Percentiles rank a stretch among this genome's conserved stretches.
Conservation (phyloP, 2,888 invertebrate genomes). For the Drosophila austrosaltans region DNA sequence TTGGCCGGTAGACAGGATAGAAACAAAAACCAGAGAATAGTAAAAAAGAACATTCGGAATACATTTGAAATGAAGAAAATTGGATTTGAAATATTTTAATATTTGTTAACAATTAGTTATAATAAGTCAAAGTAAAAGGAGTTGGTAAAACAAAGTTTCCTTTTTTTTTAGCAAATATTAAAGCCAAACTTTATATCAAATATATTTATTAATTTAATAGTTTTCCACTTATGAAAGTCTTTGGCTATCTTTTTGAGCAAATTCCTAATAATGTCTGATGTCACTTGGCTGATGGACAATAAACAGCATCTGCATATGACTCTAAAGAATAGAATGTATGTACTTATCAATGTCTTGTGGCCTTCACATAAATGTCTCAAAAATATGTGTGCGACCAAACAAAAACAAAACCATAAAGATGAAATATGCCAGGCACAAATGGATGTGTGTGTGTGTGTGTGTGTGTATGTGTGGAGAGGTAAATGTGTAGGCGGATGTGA, state of each 20-base stretch:
- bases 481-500: neutral
- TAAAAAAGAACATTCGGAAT: neutral
- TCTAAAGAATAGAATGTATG: slow-evolving; percentile 11
- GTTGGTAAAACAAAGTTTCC: neutral
- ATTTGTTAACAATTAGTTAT: neutral
- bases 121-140: neutral
- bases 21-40: slow-evolving; percentile 14
- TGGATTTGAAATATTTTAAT: neutral
- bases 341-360: slow-evolving; percentile 32
- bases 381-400: slow-evolving; percentile 36
- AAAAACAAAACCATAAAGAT: slow-evolving; percentile 47
- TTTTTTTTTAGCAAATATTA: too few species aligned
- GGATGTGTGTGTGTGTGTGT: neutral
- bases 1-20: slow-evolving; percentile 24
- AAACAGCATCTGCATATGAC: slow-evolving; percentile 39
- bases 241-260: neutral
- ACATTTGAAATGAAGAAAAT: neutral
- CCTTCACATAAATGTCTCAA: slow-evolving; percentile 46
- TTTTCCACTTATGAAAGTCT: too few species aligned
- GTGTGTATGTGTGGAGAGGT: neutral
- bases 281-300: neutral
- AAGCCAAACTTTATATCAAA: too few species aligned
- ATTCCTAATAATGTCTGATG: slow-evolving; percentile 13
- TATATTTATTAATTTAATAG: too few species aligned
- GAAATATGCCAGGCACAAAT: slow-evolving; percentile 42